phyloP scores from a whole-genome alignment of 1,140 invertebrate genomes.

The Pygmarrhopalites habei region DNA sequence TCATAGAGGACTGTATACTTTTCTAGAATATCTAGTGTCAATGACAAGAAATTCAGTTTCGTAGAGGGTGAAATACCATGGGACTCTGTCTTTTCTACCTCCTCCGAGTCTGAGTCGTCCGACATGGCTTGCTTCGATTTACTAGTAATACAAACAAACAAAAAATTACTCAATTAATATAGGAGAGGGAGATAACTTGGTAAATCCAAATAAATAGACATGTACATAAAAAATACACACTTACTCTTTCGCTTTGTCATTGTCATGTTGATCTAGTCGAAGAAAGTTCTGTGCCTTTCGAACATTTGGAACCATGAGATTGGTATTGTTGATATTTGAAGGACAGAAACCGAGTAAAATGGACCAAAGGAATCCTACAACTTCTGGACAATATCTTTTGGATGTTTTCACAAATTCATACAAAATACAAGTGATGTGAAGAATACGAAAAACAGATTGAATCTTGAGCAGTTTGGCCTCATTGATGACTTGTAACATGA shows the following conservation, averaged over 20 bases:
- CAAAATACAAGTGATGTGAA: neutral
- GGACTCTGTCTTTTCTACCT: too few species aligned
- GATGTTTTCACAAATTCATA: conserved; percentile 4
- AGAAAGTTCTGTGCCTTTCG: neutral
- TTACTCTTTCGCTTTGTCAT: neutral
- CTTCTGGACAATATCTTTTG: conserved; percentile 12
- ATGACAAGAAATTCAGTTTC: neutral
- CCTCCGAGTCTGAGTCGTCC: neutral
- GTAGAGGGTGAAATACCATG: too few species aligned
- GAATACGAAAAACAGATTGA: neutral
- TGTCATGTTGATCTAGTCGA: neutral
- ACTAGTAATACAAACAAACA: too few species aligned
- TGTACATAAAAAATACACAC: too few species aligned
- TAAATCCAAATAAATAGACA: too few species aligned
- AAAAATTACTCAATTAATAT: too few species aligned
- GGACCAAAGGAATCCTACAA: conserved; percentile 8
- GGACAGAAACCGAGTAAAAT: conserved; percentile 8
- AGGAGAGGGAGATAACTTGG: too few species aligned
- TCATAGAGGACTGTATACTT: conserved; percentile 40
- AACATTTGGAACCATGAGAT: conserved; percentile 3
- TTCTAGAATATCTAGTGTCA: conserved; percentile 2
- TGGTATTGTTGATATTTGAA: neutral
- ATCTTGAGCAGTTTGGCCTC: neutral
- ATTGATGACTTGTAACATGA: neutral
- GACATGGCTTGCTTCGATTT: neutral